Evolutionary conservation across 2,797 vertebrate genomes (phyloP), one percentile per base, ranked within the genome.

Genomic region (Mormyrops attenuatus): DNA sequence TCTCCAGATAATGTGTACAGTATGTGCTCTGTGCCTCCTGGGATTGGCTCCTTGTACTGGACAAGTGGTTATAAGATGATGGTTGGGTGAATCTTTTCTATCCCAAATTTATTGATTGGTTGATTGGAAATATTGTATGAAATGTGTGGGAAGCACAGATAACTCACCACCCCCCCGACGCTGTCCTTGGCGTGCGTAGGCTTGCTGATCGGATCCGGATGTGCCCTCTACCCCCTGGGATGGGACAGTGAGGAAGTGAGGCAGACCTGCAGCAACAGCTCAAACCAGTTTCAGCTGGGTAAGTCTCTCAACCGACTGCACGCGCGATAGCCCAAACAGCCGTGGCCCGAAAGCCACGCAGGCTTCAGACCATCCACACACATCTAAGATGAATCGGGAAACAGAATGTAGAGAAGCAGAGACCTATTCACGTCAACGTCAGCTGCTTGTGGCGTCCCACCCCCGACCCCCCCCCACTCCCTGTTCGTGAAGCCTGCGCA

Each of bases 161-260:
- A 73, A 73, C 66, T 15, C 5, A 17, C 3, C 3, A 3, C 53
- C 15, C 53, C 53, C 60, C 8, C 22, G 0, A 22, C 30, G 30
- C 66, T 77, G 69, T 77, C 30, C 69, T 41, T 77, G 17, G 7
- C 22, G 6, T 84, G 92, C 92, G 93, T 94, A 99, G 98, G 98
- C 90, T 94, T 99, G 93, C 94, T 99, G 92, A 98, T 99, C 0
- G 98, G 98, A 38, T 98, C 98, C 2, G 98, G 98, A 89, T 99
- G 98, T 82, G 98, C 98, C 0, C 97, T 99, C 90, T 99, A 99
- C 91, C 98, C 98, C 1, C 93, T 99, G 94, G 98, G 98, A 91
- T 99, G 98, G 98, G 98, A 97, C 95, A 99, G 98, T 53, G 98
- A 99, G 94, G 98, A 99, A 92, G 97, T 99, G 77, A 95, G 95